Conservation (phyloP, 2,113 vertebrate genomes). For the Poicephalus meyeri region DNA sequence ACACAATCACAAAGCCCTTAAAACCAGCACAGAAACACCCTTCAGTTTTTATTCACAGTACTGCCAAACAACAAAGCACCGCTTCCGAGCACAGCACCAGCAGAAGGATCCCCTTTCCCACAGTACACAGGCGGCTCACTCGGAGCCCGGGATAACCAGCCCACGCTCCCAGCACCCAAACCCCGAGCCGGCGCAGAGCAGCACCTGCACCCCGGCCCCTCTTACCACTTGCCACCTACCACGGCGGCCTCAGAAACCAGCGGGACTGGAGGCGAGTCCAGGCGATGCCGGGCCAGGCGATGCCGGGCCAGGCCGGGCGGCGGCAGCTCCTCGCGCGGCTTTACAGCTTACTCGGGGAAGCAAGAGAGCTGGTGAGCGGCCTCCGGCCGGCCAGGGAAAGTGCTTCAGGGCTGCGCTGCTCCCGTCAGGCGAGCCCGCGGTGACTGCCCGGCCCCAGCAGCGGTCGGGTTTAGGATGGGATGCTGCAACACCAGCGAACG, state of each 20-base stretch:
- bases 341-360: neutral
- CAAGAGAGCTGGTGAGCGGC: neutral
- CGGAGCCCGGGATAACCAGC: no score
- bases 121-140: neutral
- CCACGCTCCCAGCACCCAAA: no score
- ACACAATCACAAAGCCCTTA: neutral
- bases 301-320: no score
- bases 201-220: neutral
- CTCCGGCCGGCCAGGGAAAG: neutral
- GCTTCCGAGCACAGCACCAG: neutral
- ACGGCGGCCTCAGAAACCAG: neutral
- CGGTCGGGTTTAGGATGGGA: rapidly evolving
- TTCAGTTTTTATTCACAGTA: rapidly evolving
- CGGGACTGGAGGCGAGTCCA: neutral
- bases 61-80: neutral
- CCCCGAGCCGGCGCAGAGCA: neutral
- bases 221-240: neutral
- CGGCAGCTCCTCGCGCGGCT: neutral
- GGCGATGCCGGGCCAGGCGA: no score
- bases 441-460: neutral
- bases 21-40: neutral
- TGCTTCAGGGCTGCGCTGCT: no score
- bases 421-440: no score
- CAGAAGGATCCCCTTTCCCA: neutral
- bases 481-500: rapidly evolving